phyloP scores from a whole-genome alignment of 2,113 vertebrate genomes.

The Ciconia boyciana region DNA sequence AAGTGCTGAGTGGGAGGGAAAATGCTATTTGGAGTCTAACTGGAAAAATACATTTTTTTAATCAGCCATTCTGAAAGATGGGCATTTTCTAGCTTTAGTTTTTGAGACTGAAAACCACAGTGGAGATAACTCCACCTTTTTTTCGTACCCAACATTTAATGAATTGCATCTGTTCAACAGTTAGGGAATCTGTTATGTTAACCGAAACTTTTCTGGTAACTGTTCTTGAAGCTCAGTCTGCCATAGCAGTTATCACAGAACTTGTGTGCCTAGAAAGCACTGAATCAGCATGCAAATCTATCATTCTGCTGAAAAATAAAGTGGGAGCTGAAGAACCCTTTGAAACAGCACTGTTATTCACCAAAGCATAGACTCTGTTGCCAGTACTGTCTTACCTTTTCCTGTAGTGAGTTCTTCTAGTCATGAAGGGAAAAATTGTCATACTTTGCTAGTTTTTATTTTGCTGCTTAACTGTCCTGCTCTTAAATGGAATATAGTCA shows the following conservation, averaged over 20 bases:
- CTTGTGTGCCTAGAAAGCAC: accelerated
- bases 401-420: neutral
- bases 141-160: neutral
- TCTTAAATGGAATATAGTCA: neutral
- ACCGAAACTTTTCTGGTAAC: neutral
- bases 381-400: neutral
- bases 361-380: neutral
- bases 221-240: neutral
- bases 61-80: neutral
- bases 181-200: neutral
- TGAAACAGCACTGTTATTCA: neutral
- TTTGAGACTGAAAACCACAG: neutral
- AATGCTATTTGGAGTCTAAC: neutral
- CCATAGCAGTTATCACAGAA: neutral
- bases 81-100: neutral
- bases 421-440: neutral
- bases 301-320: neutral
- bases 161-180: neutral
- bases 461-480: neutral
- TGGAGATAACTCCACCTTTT: neutral
- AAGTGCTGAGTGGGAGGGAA: neutral
- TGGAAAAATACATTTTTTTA: neutral
- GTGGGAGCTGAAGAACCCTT: neutral
- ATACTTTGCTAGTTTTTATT: neutral
- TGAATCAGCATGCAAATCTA: neutral